Conservation (phyloP, 2,113 vertebrate genomes). For the Capreolus pygargus region DNA sequence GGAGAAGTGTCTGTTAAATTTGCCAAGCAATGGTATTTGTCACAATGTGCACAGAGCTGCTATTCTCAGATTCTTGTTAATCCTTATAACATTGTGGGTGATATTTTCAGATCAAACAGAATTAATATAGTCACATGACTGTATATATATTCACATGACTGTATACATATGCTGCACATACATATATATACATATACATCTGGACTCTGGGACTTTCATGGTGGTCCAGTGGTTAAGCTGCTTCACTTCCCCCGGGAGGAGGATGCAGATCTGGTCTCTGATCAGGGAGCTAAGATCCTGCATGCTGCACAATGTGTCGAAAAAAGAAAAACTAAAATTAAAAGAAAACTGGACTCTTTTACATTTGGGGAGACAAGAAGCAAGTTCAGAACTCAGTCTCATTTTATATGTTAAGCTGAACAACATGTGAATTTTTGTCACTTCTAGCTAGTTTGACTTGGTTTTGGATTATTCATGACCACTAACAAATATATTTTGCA, state of each 20-base stretch:
- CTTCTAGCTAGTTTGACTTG: background rate
- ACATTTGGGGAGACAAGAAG: background rate
- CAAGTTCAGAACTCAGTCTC: background rate
- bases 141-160: background rate
- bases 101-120: background rate
- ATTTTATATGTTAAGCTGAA: background rate
- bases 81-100: background rate
- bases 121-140: background rate
- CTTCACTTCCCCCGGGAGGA: background rate
- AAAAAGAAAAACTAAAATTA: background rate
- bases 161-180: background rate
- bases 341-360: background rate
- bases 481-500: background rate
- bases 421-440: background rate
- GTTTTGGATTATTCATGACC: background rate
- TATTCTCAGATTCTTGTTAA: background rate
- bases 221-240: background rate
- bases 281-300: background rate
- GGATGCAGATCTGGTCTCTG: background rate
- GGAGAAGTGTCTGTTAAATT: background rate
- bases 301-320: background rate
- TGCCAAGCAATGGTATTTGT: background rate
- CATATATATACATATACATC: background rate
- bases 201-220: background rate
- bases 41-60: background rate